Evolutionary conservation across 2,797 vertebrate species (phyloP).

Genomic region (Pipistrellus nathusii): DNA sequence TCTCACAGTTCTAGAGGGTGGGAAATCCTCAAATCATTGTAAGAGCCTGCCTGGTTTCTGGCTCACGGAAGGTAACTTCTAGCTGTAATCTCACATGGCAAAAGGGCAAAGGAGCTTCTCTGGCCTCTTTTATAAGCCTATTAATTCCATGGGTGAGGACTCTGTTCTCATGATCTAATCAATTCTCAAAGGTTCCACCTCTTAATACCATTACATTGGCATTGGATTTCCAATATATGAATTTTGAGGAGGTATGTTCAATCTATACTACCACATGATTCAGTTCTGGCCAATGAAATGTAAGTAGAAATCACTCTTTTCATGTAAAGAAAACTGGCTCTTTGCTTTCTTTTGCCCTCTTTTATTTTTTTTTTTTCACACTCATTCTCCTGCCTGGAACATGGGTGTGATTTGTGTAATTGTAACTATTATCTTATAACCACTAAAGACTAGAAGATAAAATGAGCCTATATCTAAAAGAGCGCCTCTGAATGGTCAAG

Average conservation of each 20-base stretch:
- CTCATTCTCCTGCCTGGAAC: not conserved
- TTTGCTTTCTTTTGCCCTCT: not conserved
- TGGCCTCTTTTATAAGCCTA: not conserved
- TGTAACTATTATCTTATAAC: not conserved
- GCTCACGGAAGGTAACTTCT: not conserved
- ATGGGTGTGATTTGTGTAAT: not conserved
- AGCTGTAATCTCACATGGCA: not conserved
- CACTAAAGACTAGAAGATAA: not conserved
- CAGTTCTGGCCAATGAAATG: not conserved
- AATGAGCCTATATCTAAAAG: not conserved
- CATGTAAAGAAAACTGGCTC: not conserved
- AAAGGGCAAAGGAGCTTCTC: not conserved
- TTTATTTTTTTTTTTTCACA: conserved; percentile 1
- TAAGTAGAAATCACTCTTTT: conserved; percentile 12
- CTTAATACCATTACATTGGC: not conserved
- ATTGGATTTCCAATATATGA: not conserved
- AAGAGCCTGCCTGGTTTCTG: not conserved
- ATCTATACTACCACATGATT: not conserved
- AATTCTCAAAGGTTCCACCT: not conserved
- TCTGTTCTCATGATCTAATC: not conserved
- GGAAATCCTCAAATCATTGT: not conserved
- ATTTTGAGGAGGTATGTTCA: not conserved
- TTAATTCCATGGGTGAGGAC: not conserved
- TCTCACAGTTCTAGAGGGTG: not conserved
- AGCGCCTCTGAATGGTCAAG: not conserved